A percentile compares a stretch with the other conserved stretches of the same genome.
These are phyloP conservation scores for Cephalotes varians DNA, from an alignment of 2,888 invertebrate species.

Conservation along the genomic window DNA sequence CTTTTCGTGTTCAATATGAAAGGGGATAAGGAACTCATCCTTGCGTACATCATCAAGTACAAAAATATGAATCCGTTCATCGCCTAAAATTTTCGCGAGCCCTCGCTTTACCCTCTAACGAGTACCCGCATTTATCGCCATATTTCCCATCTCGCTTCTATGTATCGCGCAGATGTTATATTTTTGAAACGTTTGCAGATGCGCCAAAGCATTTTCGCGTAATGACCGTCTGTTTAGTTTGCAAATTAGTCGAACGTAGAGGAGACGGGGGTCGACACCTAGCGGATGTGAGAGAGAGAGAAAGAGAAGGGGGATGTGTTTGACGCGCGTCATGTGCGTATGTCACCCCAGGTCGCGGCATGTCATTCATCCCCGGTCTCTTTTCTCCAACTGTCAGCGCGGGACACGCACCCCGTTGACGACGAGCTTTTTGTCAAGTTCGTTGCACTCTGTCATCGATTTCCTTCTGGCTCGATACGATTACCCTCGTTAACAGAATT, in stretches of 20 bases:
- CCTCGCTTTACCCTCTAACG: background rate
- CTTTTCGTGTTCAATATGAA: background rate
- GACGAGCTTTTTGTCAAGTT: conserved; percentile 70
- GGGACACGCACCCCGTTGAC: conserved; percentile 52
- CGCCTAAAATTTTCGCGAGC: background rate
- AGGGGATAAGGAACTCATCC: too few species aligned
- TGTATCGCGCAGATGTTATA: conserved; percentile 52
- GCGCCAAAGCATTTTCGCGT: conserved; percentile 64
- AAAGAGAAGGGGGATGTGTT: conserved; percentile 60
- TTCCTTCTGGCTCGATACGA: conserved; percentile 62
- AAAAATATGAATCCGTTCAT: background rate
- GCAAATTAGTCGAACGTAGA: conserved; percentile 66
- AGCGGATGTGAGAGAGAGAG: conserved; percentile 21
- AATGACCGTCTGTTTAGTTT: conserved; percentile 73
- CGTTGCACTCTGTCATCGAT: conserved; percentile 74
- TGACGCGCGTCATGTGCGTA: conserved; percentile 75
- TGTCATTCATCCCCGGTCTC: conserved; percentile 70
- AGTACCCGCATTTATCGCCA: background rate
- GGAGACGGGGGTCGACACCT: conserved; percentile 15
- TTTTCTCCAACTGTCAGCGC: conserved; percentile 61
- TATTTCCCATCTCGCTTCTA: conserved; percentile 6
- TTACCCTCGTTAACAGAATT: conserved; percentile 63
- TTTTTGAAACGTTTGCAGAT: conserved; percentile 59
- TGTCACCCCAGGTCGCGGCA: conserved; percentile 67
- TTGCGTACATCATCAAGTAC: background rate